Evolutionary conservation across 2,113 vertebrate species (phyloP).

Genomic region (Copsychus sechellarum): DNA sequence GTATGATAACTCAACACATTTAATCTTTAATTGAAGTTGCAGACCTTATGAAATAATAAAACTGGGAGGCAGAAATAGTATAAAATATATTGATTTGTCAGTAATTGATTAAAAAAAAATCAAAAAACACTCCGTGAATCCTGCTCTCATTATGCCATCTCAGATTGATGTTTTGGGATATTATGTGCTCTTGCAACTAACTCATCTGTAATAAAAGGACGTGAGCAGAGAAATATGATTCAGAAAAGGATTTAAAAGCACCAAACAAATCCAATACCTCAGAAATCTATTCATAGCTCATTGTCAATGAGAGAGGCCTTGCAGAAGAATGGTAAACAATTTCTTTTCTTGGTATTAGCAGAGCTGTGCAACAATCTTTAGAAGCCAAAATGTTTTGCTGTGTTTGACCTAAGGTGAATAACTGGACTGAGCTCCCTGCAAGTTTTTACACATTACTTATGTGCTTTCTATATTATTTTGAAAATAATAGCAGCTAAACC

Average conservation of each 20-base stretch:
- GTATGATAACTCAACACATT: not conserved
- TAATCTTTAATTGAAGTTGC: constrained; percentile 8
- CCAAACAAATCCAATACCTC: not conserved
- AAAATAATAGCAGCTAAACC: not conserved
- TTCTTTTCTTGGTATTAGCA: not conserved
- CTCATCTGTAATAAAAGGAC: not conserved
- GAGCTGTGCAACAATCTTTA: not conserved
- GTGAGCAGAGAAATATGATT: not conserved
- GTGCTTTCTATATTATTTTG: not conserved
- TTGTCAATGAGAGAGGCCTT: not conserved
- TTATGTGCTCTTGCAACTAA: constrained; percentile 46
- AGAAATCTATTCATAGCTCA: not conserved
- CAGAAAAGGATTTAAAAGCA: constrained; percentile 20
- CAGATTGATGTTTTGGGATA: constrained; percentile 41
- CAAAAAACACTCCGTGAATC: not conserved
- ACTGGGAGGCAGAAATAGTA: constrained; percentile 15
- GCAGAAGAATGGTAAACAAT: not conserved
- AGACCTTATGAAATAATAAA: constrained; percentile 5
- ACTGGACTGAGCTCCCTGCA: not conserved
- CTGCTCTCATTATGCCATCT: constrained; percentile 56
- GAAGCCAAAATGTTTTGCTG: not conserved
- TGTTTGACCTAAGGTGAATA: not conserved
- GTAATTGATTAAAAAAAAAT: constrained; percentile 41
- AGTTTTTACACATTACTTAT: not conserved
- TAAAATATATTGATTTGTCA: constrained; percentile 55